These are phyloP conservation scores for Ivindomyrus marchei DNA, from an alignment of 2,113 vertebrate species.

Conservation along the genomic window DNA sequence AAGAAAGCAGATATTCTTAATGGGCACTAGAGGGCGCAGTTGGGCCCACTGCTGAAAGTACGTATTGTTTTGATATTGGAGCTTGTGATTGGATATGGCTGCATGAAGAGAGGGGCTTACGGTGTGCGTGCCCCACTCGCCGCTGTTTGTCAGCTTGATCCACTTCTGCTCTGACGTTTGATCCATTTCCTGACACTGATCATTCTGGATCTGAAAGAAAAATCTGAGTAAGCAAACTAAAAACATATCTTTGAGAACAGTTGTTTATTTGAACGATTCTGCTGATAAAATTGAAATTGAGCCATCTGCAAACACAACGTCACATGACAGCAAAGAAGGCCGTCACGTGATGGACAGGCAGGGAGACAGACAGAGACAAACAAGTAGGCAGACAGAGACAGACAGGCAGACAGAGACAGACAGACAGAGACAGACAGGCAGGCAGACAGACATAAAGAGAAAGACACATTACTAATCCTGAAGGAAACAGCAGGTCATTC, in stretches of 20 bases:
- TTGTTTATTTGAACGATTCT: background rate
- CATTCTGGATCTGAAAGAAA: conserved; percentile 83
- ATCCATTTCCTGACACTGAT: conserved; percentile 95
- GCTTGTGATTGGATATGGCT: background rate
- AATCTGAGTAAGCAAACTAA: background rate
- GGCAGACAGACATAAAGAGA: background rate
- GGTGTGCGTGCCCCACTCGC: conserved; percentile 83
- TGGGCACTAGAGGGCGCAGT: conserved; percentile 8
- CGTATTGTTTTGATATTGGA: background rate
- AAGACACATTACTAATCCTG: background rate
- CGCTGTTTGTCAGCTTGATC: conserved; percentile 80
- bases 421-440: background rate
- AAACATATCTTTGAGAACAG: background rate
- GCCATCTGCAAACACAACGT: background rate
- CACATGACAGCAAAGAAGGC: background rate
- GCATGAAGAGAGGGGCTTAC: conserved; percentile 53
- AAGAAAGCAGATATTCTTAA: background rate
- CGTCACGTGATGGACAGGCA: background rate
- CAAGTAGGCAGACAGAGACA: background rate
- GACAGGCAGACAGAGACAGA: background rate
- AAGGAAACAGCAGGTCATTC: background rate
- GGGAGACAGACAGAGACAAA: no score
- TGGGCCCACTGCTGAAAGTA: background rate
- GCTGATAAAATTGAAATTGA: background rate
- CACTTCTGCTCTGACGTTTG: conserved; percentile 74